Percentiles rank a stretch among this genome's conserved stretches.
Evolutionary conservation across 2,888 invertebrate species (phyloP).

Genomic region (Lasioglossum marginatum): DNA sequence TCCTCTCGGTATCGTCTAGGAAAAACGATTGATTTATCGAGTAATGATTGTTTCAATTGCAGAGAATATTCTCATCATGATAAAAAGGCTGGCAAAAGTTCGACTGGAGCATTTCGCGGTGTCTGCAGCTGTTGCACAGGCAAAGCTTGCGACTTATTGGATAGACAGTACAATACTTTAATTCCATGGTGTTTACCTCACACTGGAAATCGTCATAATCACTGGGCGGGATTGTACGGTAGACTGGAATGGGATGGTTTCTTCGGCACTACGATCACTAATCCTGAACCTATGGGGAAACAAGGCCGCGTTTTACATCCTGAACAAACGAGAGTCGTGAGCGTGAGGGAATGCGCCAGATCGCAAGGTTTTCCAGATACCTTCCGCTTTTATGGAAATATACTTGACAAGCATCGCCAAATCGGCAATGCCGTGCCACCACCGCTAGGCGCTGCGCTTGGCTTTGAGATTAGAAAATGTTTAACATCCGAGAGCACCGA

Average conservation of each 20-base stretch:
- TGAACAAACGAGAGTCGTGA: slow-evolving; percentile 91
- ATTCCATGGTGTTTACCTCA: slow-evolving; percentile 96
- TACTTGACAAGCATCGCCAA: slow-evolving; percentile 93
- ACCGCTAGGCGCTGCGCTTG: slow-evolving; percentile 91
- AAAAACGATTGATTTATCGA: background rate
- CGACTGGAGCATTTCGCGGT: slow-evolving; percentile 86
- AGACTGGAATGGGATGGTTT: slow-evolving; percentile 93
- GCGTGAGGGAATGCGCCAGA: slow-evolving; percentile 94
- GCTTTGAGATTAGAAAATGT: slow-evolving; percentile 88
- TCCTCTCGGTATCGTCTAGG: background rate
- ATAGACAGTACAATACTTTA: slow-evolving; percentile 92
- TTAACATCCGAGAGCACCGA: slow-evolving; percentile 8
- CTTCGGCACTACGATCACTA: slow-evolving; percentile 93
- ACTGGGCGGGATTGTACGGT: slow-evolving; percentile 95
- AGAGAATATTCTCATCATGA: slow-evolving; percentile 86
- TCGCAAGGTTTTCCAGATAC: slow-evolving; percentile 94
- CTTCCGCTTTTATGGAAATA: slow-evolving; percentile 90
- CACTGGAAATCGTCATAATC: slow-evolving; percentile 94
- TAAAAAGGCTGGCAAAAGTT: slow-evolving; percentile 85
- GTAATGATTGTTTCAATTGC: slow-evolving; percentile 28
- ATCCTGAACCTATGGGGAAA: slow-evolving; percentile 96
- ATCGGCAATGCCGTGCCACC: slow-evolving; percentile 96
- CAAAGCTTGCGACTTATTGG: slow-evolving; percentile 88
- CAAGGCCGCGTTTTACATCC: slow-evolving; percentile 95
- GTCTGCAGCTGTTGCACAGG: slow-evolving; percentile 92